These are phyloP conservation scores for Epinephelus fuscoguttatus DNA, from an alignment of 2,113 vertebrate species.

Conservation along the genomic window DNA sequence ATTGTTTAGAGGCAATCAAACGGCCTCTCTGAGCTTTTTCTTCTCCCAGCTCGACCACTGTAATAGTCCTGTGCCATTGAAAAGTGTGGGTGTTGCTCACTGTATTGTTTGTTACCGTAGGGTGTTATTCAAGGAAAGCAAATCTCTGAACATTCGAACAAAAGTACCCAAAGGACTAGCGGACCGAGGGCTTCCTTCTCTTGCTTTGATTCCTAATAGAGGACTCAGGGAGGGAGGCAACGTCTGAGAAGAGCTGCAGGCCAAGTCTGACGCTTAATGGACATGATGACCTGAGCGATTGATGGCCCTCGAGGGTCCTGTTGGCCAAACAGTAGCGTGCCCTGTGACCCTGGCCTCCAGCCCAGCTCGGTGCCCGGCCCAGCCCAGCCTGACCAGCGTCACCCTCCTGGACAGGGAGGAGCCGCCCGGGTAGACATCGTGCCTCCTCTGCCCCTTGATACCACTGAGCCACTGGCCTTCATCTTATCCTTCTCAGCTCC, in stretches of 20 bases:
- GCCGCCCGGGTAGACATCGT: constrained; percentile 59
- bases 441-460: constrained; percentile 72
- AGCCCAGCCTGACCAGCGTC: constrained; percentile 40
- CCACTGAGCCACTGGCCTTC: constrained; percentile 60
- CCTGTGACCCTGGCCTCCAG: constrained; percentile 74
- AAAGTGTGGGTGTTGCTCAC: constrained; percentile 82
- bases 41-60: constrained; percentile 66
- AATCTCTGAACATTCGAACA: constrained; percentile 86
- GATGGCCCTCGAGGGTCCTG: constrained; percentile 80
- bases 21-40: constrained; percentile 62
- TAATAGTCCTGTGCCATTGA: constrained; percentile 77
- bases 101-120: constrained; percentile 79
- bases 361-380: constrained; percentile 49
- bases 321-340: constrained; percentile 78
- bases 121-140: constrained; percentile 85
- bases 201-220: constrained; percentile 87
- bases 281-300: constrained; percentile 81
- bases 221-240: constrained; percentile 66
- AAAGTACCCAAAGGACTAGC: constrained; percentile 88
- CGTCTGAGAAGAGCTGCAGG: constrained; percentile 47
- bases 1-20: constrained; percentile 83
- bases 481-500: constrained; percentile 66
- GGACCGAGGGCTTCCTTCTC: constrained; percentile 87
- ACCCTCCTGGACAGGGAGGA: constrained; percentile 66
- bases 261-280: constrained; percentile 80